Base-by-base conservation (phyloP, 2,113 vertebrate species). In the Spermophilus dauricus region DNA sequence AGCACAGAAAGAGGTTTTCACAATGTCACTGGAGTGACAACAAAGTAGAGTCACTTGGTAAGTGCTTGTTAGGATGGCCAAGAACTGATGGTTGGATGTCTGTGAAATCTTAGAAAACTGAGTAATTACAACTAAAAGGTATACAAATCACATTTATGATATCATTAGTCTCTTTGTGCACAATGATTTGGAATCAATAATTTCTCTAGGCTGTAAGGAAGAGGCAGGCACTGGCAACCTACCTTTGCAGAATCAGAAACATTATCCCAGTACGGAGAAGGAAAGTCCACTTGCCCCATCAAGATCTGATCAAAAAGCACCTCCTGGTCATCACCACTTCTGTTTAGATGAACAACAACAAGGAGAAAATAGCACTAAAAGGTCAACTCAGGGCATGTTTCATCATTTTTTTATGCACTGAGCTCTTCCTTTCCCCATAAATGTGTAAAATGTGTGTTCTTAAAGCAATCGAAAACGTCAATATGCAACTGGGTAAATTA, bases 211-310 rank as follows among this genome's bases (percentile, higher is more conserved):
- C 4, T 81, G 4, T 4, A 9, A 53, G 45, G 34, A 53, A 63
- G 37, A 82, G 82, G 91, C 65, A 83, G 58, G 90, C 10, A 22
- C 18, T 2, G 12, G 39, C 95, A 92, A 93, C 97, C 8, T 94
- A 99, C 99, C 99, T 99, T 99, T 86, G 99, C 99, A 17, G 99
- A 98, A 67, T 99, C 99, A 22, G 99, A 99, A 91, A 99, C 98
- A 0, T 99, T 99, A 97, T 99, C 99, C 99, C 99, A 99, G 93
- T 99, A 99, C 0, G 99, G 99, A 97, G 99, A 98, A 65, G 99
- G 99, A 96, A 99, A 99, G 96, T 99, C 99, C 95, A 99, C 98
- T 97, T 99, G 99, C 20, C 99, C 99, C 98, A 98, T 99, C 97
- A 99, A 97, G 98, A 99, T 99, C 98, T 99, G 99, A 96, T 99